Evolutionary conservation across 2,888 invertebrate species (phyloP).

Genomic region (Toxonevra muliebris): DNA sequence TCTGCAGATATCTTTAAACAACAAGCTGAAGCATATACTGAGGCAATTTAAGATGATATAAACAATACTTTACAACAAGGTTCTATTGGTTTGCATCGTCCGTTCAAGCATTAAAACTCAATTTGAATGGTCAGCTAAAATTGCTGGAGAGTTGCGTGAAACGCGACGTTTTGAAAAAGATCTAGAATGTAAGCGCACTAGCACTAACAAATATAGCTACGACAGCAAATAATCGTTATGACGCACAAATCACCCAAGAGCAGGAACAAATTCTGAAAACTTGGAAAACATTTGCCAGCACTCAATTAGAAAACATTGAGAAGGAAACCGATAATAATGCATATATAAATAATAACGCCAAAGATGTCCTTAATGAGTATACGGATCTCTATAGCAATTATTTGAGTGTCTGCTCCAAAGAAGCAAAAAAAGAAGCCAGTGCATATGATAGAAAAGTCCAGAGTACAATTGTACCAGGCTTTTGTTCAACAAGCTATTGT

Average conservation of each 20-base stretch:
- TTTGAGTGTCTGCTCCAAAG: constrained; percentile 16
- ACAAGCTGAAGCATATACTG: neutral
- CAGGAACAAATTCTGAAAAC: neutral
- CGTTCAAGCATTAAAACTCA: constrained; percentile 4
- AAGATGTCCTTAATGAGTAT: constrained; percentile 7
- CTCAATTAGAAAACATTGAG: neutral
- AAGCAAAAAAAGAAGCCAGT: constrained; percentile 3
- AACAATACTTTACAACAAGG: neutral
- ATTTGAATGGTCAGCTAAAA: constrained; percentile 4
- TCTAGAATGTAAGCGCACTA: neutral
- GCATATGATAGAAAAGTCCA: constrained; percentile 7
- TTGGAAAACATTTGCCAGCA: constrained; percentile 11
- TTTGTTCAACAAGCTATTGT: neutral
- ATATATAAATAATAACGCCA: neutral
- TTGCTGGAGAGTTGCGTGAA: constrained; percentile 6
- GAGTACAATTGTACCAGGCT: neutral
- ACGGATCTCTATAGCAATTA: constrained; percentile 19
- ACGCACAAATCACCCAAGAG: neutral
- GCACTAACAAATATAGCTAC: neutral
- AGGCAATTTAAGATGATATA: neutral
- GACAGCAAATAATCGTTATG: neutral
- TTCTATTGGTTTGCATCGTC: neutral
- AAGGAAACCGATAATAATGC: neutral
- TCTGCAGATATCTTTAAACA: neutral
- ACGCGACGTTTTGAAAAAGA: constrained; percentile 6